Evolutionary conservation across 1,140 invertebrate genomes (phyloP).

Genomic region (Lepidostoma basale): DNA sequence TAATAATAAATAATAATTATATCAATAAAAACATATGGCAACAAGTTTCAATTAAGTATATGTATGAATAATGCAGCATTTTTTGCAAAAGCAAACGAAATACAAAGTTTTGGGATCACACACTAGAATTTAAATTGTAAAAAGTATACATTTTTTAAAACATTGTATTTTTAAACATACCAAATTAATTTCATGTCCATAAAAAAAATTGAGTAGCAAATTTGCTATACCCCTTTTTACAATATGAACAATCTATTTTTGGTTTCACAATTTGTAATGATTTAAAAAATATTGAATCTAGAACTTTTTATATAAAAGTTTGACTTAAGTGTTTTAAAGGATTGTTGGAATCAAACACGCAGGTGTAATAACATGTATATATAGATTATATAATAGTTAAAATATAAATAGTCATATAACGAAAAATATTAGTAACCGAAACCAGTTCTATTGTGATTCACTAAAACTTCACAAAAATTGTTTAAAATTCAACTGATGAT

Average conservation of each 20-base stretch:
- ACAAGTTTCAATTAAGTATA: constrained; percentile 34
- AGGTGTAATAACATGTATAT: constrained; percentile 27
- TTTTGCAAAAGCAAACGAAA: constrained; percentile 27
- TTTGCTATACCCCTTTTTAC: neutral
- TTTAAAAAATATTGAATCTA: too few relatives aligned
- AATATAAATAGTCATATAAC: constrained; percentile 42
- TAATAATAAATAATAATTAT: constrained; percentile 10
- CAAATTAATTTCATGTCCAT: too few relatives aligned
- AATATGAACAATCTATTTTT: neutral
- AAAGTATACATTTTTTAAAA: too few relatives aligned
- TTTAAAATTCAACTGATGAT: constrained; percentile 42
- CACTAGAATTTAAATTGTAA: too few relatives aligned
- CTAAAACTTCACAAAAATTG: constrained; percentile 37
- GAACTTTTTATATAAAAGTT: neutral
- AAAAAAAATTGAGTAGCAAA: too few relatives aligned
- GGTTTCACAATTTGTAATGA: neutral
- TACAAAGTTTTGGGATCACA: neutral
- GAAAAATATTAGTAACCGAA: constrained; percentile 45
- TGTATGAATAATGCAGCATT: constrained; percentile 20
- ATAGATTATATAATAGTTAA: constrained; percentile 39
- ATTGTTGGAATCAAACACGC: constrained; percentile 5
- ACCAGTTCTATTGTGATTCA: constrained; percentile 45
- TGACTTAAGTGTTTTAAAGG: constrained; percentile 2
- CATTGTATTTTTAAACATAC: too few relatives aligned
- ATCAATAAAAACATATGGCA: constrained; percentile 41